Evolutionary conservation across 2,113 vertebrate genomes (phyloP), one percentile per base, ranked within the genome.

Genomic region (Chamaea fasciata): DNA sequence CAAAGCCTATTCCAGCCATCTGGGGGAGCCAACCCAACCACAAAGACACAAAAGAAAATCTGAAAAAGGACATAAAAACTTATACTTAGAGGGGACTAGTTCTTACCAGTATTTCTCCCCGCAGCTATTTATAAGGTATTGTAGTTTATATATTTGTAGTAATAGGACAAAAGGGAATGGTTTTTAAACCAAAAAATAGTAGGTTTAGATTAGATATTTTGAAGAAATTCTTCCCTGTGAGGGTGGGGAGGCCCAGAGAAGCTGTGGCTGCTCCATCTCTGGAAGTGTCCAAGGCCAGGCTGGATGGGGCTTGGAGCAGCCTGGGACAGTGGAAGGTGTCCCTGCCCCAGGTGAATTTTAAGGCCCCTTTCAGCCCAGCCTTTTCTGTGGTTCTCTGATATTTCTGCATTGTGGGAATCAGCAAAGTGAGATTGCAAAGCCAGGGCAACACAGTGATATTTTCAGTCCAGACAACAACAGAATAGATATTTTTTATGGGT

Each of bases 91-190:
- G 6, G 7, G 7, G 4, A 2, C 4, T 67, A 18, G 33, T 7
- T 83, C 28, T 69, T 70, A 59, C 18, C 50, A 74, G 14, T 9
- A 56, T 17, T 67, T 81, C 42, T 49, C n/a, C 10, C 26, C 3
- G 3, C 8, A n/a, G 20, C 6, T 1, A 0, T 20, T 59, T 53
- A 18, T 2, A 21, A 4, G 16, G n/a, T 49, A 49, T 27, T 69
- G 47, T 41, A 47, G 26, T 23, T 68, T 27, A 13, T 10, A 47
- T 35, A 63, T 69, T 42, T 49, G 10, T 33, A 49, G 39, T 16
- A 35, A 69, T 5, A 56, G 15, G 35, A 33, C 10, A 41, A 69
- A 35, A 18, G 7, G n/a, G 30, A 47, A 27, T 11, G 10, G 9
- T 18, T 55, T 62, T 56, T 31, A 49, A 33, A 49, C 18, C 9